A percentile compares a stretch with the other conserved stretches of the same genome.
Conservation (phyloP, 2,113 vertebrate genomes). For the Porphyrio hochstetteri region DNA sequence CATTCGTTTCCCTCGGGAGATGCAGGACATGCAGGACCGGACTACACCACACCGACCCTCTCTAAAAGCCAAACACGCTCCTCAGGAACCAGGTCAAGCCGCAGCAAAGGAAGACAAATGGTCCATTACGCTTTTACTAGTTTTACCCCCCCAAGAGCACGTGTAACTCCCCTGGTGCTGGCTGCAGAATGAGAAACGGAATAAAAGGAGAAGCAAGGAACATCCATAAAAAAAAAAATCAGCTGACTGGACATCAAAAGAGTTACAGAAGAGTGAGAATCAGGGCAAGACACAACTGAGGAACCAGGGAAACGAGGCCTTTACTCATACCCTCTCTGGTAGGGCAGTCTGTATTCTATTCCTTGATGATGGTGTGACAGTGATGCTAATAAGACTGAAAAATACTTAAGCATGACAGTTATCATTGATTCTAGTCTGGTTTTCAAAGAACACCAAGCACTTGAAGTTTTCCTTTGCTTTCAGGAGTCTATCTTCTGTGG, state of each 20-base stretch:
- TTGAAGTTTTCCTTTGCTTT: not conserved
- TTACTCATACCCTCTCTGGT: not conserved
- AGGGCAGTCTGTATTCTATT: not conserved
- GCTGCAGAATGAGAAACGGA: not conserved
- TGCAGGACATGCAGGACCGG: not conserved
- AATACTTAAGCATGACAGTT: not conserved
- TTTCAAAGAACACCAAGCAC: not conserved
- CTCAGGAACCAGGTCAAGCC: not conserved
- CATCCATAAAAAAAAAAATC: not conserved
- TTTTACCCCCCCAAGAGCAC: not conserved
- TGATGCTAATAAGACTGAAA: not conserved
- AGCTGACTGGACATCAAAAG: not conserved
- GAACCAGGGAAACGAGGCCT: not conserved
- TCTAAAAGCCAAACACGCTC: not conserved
- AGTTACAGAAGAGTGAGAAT: not conserved
- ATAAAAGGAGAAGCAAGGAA: not conserved
- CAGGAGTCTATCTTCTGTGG: not conserved
- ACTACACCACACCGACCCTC: not conserved
- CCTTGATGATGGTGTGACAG: not conserved
- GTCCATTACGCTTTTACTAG: not conserved
- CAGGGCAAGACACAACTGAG: not conserved
- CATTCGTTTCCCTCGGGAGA: not conserved
- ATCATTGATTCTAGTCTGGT: not conserved
- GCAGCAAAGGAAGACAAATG: not conserved
- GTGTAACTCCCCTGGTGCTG: not conserved